phyloP scores from a whole-genome alignment of 2,797 vertebrate genomes.

The Lepilemur septentrionalis region DNA sequence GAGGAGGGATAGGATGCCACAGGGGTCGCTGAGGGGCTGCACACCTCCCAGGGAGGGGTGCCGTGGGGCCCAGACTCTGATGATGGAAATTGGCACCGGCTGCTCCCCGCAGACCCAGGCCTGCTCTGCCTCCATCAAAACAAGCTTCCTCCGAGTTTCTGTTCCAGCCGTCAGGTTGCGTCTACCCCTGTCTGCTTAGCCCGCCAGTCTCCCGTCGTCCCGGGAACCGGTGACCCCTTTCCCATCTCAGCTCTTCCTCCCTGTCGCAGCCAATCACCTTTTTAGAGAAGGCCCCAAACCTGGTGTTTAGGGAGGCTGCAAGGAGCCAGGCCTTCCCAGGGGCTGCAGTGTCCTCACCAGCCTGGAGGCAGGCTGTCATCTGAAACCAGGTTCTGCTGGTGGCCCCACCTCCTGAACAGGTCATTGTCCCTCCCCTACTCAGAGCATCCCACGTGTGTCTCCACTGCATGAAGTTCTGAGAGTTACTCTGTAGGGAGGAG shows the following conservation, averaged over 20 bases:
- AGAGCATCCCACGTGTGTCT: not conserved
- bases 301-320: not conserved
- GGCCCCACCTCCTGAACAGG: not conserved
- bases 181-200: not conserved
- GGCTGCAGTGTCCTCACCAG: not conserved
- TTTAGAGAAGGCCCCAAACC: not conserved
- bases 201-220: not conserved
- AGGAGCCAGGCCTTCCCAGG: not conserved
- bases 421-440: not conserved
- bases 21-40: not conserved
- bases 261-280: not conserved
- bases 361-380: too few species aligned
- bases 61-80: not conserved
- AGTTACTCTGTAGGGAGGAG: not conserved
- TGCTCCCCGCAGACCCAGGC: not conserved
- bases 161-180: not conserved
- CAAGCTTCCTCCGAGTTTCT: not conserved
- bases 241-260: not conserved
- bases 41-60: rapidly evolving
- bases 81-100: too few species aligned
- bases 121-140: not conserved
- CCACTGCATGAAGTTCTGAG: not conserved
- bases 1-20: not conserved
- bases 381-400: not conserved
- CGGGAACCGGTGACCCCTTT: not conserved